Percentiles rank a stretch among this genome's conserved stretches.
phyloP scores from a whole-genome alignment of 2,888 invertebrate genomes.

The Eustalomyia histrio region DNA sequence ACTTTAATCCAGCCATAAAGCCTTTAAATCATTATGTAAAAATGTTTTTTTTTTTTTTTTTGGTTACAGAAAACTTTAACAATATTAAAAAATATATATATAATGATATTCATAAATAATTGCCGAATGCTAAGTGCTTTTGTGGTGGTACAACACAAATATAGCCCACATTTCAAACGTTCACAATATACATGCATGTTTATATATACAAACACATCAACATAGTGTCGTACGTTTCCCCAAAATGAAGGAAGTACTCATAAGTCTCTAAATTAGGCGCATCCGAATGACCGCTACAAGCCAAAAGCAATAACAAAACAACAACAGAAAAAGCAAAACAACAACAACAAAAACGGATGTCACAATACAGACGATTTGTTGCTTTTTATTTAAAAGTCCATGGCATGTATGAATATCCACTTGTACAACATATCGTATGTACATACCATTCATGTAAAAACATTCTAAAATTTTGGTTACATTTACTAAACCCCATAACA shows the following conservation, averaged over 20 bases:
- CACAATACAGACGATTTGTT: conserved; percentile 56
- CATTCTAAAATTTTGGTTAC: conserved; percentile 31
- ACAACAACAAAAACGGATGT: conserved; percentile 49
- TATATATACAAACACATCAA: neutral
- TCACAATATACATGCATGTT: neutral
- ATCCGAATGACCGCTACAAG: conserved; percentile 58
- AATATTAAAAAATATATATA: conserved; percentile 35
- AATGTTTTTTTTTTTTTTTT: neutral
- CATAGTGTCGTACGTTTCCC: conserved; percentile 18
- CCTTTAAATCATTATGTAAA: neutral
- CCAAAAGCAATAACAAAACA: conserved; percentile 32
- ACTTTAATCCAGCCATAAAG: conserved; percentile 35
- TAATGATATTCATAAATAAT: conserved; percentile 60
- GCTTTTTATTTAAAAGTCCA: conserved; percentile 51
- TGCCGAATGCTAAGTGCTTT: conserved; percentile 62
- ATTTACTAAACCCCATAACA: conserved; percentile 36
- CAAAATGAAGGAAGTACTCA: conserved; percentile 60
- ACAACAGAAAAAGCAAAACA: conserved; percentile 43
- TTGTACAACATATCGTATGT: neutral
- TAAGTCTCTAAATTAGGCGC: conserved; percentile 60
- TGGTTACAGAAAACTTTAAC: neutral
- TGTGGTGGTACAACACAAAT: conserved; percentile 50
- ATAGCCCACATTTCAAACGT: neutral
- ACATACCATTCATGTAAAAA: conserved; percentile 30
- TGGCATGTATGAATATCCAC: conserved; percentile 20